Evolutionary conservation across 2,113 vertebrate genomes (phyloP), one percentile per base, ranked within the genome.

Genomic region (Eptesicus fuscus): DNA sequence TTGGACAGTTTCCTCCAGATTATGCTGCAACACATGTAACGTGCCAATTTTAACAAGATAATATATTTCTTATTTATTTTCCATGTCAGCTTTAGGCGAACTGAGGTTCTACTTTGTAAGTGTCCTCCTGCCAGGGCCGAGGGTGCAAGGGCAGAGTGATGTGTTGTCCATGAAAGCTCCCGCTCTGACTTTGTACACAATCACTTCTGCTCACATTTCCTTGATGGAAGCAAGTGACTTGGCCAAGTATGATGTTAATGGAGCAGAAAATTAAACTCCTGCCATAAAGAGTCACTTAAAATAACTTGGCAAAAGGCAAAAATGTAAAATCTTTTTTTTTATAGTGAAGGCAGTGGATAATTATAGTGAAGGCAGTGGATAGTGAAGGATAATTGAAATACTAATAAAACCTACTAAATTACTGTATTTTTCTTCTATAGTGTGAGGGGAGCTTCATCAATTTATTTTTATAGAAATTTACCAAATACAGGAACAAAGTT

Each of bases 191-290:
- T 51, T 86, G 23, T 5, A 32, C 10, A 32, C 0, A 63, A 17
- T 63, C 37, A 59, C 4, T 70, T 89, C 49, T 85, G 40, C 11
- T 83, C 28, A 59, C 28, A 78, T 70, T 94, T 88, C 61, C 37
- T 8, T 40, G 37, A 63, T 22, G 22, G 65, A 86, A 91, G 42
- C 53, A 86, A 82, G n/a, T 70, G 61, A 59, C 30, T 83, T 20
- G 25, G 28, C 47, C 37, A 71, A 53, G 37, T 59, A 17, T 89
- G 49, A 37, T 89, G 25, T 83, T 83, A 93, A 91, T 59, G 79
- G 63, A 71, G 49, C 49, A 94, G 86, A 56, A 88, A 92, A 93
- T 93, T 95, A 83, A 96, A 85, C 37, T 91, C 28, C 14, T 92
- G 17, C 44, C 30, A 59, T 42, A 78, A 59, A 86, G 32, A 78